Evolutionary conservation across 2,888 invertebrate genomes (phyloP).

Genomic region (Vanessa cardui): DNA sequence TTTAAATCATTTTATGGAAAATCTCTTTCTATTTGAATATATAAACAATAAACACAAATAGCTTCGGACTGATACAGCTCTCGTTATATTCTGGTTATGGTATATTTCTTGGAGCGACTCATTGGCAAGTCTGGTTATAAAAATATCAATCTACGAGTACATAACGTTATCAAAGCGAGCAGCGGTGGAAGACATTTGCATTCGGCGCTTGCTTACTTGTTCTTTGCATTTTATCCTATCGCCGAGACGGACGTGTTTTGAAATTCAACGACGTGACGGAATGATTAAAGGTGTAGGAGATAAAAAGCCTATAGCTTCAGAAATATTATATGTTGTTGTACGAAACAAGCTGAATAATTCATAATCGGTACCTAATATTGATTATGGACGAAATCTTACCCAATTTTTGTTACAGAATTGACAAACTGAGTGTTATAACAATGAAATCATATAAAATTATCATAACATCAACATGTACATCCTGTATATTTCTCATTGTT

Average conservation of each 20-base stretch:
- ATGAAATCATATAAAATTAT: too few species aligned
- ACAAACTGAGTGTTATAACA: too few species aligned
- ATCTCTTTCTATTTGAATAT: neutral
- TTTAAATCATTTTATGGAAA: too few species aligned
- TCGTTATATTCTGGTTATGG: neutral
- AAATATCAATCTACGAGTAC: constrained; percentile 25
- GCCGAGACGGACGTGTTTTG: constrained; percentile 59
- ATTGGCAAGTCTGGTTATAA: constrained; percentile 22
- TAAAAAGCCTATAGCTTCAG: too few species aligned
- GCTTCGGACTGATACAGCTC: neutral
- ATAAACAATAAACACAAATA: neutral
- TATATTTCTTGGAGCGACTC: constrained; percentile 4
- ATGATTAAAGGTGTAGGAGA: neutral
- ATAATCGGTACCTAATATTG: too few species aligned
- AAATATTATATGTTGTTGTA: too few species aligned
- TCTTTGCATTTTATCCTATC: constrained; percentile 62
- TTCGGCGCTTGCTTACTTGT: constrained; percentile 36
- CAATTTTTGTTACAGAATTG: too few species aligned
- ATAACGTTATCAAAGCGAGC: constrained; percentile 21
- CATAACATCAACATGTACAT: too few species aligned
- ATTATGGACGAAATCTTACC: too few species aligned
- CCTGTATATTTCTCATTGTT: too few species aligned
- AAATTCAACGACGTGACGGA: constrained; percentile 25
- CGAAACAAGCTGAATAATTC: too few species aligned
- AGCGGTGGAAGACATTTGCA: constrained; percentile 15